phyloP scores from a whole-genome alignment of 2,888 invertebrate genomes.

The Chirona hameri region DNA sequence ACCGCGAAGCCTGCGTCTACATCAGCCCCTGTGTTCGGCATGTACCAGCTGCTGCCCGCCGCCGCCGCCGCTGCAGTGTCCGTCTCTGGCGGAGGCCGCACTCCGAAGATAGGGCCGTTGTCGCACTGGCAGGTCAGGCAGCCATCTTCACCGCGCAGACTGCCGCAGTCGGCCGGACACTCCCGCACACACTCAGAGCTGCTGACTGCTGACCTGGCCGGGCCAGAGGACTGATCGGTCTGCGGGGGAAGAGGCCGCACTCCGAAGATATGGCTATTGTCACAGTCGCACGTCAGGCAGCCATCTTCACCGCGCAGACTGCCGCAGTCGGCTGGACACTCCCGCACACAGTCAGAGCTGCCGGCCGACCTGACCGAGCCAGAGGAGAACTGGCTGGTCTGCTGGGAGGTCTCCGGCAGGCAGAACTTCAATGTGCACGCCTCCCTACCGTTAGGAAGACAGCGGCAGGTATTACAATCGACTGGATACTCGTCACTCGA shows the following conservation, averaged over 20 bases:
- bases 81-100: neutral
- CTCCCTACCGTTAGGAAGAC: neutral
- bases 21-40: no score
- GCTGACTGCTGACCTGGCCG: no score
- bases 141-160: neutral
- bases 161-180: slow-evolving; percentile 24
- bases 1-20: no score
- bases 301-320: no score
- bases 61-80: neutral
- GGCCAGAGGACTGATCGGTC: no score
- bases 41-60: neutral
- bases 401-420: neutral
- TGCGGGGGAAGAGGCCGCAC: neutral
- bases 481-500: neutral
- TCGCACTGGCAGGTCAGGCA: neutral
- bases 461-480: neutral
- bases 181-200: neutral
- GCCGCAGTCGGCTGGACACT: no score
- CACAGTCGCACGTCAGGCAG: no score
- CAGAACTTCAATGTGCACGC: slow-evolving; percentile 23
- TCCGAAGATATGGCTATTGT: neutral
- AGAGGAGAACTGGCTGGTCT: no score
- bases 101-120: neutral
- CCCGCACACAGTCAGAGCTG: no score
- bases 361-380: no score